phyloP scores from a whole-genome alignment of 2,888 invertebrate species.

The Eupithecia subumbrata region DNA sequence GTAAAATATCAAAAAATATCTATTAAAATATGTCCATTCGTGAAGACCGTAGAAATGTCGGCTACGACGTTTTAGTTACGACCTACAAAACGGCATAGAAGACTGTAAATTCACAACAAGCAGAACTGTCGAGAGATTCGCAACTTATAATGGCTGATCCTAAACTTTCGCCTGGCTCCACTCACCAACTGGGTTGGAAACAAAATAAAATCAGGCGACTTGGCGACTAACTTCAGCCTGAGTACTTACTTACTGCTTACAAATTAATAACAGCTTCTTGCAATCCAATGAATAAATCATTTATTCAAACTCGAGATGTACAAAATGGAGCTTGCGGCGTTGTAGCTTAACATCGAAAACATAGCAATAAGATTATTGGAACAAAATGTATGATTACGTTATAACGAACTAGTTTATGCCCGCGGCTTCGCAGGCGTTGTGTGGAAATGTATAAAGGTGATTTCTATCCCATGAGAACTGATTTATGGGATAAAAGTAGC shows the following conservation, averaged over 20 bases:
- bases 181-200: conserved; percentile 60
- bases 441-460: no score
- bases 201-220: conserved; percentile 60
- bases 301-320: background rate
- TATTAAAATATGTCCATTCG: background rate
- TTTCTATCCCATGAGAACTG: no score
- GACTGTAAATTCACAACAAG: background rate
- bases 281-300: conserved; percentile 26
- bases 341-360: background rate
- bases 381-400: background rate
- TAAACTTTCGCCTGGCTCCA: conserved; percentile 58
- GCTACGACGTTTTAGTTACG: background rate
- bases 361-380: background rate
- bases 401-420: no score
- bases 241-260: conserved; percentile 18
- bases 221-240: conserved; percentile 48
- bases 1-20: background rate
- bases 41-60: background rate
- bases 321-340: background rate
- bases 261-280: conserved; percentile 26
- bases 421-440: no score
- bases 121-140: conserved; percentile 20
- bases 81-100: background rate
- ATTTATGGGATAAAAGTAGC: no score
- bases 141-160: conserved; percentile 74